Conservation (phyloP, 2,888 invertebrate species). For the Apotomis betuletana region DNA sequence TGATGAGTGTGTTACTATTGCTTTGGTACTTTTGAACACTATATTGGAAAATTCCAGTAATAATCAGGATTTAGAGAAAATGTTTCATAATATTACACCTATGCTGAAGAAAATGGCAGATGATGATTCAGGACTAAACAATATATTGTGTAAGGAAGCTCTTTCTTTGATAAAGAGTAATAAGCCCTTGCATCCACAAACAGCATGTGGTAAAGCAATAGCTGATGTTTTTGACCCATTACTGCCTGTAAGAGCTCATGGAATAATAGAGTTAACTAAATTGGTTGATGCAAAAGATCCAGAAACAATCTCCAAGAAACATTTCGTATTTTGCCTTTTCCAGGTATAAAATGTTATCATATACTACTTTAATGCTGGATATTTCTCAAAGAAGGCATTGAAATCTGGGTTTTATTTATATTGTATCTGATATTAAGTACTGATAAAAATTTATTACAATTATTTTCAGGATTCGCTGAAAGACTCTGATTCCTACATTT, state of each 20-base stretch:
- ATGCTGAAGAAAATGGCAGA: slow-evolving; percentile 57
- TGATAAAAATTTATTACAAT: not conserved
- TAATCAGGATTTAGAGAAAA: slow-evolving; percentile 50
- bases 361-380: not conserved
- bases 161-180: slow-evolving; percentile 60
- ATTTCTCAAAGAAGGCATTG: too few relatives aligned
- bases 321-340: slow-evolving; percentile 87
- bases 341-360: slow-evolving; percentile 80
- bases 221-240: slow-evolving; percentile 87
- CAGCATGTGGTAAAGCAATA: slow-evolving; percentile 85
- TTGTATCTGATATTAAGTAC: not conserved
- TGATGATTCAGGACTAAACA: slow-evolving; percentile 57
- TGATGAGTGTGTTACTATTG: slow-evolving; percentile 73
- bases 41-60: slow-evolving; percentile 64
- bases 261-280: slow-evolving; percentile 87
- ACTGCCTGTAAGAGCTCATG: slow-evolving; percentile 92
- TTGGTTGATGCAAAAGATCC: slow-evolving; percentile 87
- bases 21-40: slow-evolving; percentile 71
- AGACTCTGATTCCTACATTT: slow-evolving; percentile 92
- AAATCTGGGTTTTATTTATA: too few relatives aligned
- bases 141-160: slow-evolving; percentile 68
- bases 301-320: slow-evolving; percentile 85
- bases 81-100: slow-evolving; percentile 62
- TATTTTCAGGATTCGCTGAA: slow-evolving; percentile 86
- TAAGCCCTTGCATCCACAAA: slow-evolving; percentile 51